A percentile compares a stretch with the other conserved stretches of the same genome.
Conservation (phyloP, 2,113 vertebrate species). For the Otus sunia region DNA sequence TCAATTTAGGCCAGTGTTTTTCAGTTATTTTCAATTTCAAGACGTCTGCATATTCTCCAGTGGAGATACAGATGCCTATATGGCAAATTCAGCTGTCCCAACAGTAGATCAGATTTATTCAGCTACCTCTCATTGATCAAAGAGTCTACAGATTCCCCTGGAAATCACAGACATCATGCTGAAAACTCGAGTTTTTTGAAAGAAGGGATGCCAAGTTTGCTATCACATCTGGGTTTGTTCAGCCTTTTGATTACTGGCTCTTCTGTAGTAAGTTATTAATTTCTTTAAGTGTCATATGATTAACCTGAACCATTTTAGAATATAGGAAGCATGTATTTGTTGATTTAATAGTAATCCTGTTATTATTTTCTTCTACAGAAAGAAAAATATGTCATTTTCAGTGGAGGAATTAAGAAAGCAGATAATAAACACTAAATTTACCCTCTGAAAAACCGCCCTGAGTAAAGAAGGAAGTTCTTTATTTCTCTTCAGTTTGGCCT, state of each 20-base stretch:
- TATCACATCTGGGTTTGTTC: background rate
- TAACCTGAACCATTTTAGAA: background rate
- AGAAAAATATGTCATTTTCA: background rate
- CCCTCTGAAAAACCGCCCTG: background rate
- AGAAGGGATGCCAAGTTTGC: background rate
- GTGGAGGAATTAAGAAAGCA: background rate
- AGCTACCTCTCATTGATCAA: background rate
- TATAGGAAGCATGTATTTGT: background rate
- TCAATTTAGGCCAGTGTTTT: background rate
- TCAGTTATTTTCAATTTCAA: conserved; percentile 2
- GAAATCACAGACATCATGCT: background rate
- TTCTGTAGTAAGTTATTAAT: background rate
- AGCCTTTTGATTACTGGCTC: background rate
- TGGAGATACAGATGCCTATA: background rate
- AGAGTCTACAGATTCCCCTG: background rate
- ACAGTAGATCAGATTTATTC: background rate
- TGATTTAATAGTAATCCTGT: background rate
- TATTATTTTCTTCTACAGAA: background rate
- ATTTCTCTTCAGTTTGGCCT: background rate
- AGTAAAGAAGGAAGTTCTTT: background rate
- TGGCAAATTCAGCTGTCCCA: background rate
- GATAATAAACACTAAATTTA: background rate
- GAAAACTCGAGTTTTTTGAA: background rate
- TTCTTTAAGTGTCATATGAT: background rate
- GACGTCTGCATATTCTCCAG: background rate